A percentile compares a stretch with the other conserved stretches of the same genome.
phyloP scores from a whole-genome alignment of 1,140 invertebrate genomes.

The Drosophila carrolli region DNA sequence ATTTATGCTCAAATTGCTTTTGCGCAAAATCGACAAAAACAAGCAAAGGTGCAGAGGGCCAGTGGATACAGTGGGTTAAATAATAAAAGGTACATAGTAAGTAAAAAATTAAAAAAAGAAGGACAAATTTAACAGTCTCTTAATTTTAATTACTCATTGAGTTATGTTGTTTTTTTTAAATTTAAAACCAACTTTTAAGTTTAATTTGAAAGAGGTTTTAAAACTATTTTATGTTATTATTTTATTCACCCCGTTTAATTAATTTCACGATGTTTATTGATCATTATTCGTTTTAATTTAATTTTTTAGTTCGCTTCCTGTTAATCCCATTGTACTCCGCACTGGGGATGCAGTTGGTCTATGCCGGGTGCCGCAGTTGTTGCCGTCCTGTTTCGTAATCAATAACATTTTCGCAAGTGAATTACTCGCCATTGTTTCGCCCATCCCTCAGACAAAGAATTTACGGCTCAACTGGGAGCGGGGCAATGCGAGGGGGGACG shows the following conservation, averaged over 20 bases:
- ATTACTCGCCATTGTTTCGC: conserved; percentile 77
- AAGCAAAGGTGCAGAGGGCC: conserved; percentile 14
- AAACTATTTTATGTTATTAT: too few relatives aligned
- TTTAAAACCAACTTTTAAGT: neutral
- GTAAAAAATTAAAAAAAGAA: too few relatives aligned
- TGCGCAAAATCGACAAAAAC: conserved; percentile 78
- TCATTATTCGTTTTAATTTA: neutral
- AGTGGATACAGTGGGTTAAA: conserved; percentile 31
- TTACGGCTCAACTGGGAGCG: conserved; percentile 27
- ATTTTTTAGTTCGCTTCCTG: neutral
- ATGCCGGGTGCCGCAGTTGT: conserved; percentile 44
- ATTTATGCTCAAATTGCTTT: conserved; percentile 81
- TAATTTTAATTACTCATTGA: too few relatives aligned
- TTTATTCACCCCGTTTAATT: too few relatives aligned
- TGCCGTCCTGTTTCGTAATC: conserved; percentile 72
- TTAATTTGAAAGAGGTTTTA: too few relatives aligned
- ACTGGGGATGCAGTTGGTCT: conserved; percentile 44
- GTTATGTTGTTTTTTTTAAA: neutral
- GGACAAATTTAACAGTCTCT: too few relatives aligned
- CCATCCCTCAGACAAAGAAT: conserved; percentile 47
- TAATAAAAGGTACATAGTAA: neutral
- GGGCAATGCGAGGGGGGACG: neutral
- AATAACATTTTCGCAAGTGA: conserved; percentile 83
- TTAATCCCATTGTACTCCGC: conserved; percentile 31
- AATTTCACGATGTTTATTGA: neutral